Evolutionary conservation across 2,113 vertebrate species (phyloP), one percentile per base, ranked within the genome.

Genomic region (Ophthalmolycus amberensis): DNA sequence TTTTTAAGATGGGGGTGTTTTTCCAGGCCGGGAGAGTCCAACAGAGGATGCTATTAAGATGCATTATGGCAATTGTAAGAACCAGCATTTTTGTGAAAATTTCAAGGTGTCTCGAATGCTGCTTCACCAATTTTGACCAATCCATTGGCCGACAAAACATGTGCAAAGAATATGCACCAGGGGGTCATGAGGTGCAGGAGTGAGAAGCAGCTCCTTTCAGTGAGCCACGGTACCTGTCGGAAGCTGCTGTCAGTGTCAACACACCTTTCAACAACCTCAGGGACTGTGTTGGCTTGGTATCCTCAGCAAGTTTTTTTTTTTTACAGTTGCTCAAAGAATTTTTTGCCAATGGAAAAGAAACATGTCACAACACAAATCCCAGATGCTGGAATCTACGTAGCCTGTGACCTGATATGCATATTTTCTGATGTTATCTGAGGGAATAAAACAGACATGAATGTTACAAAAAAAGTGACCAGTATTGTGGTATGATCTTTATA

Each of bases 211-310:
- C 4, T 7, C 22, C 37, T 37, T 66, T 42, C 42, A 60, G 52
- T 18, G 48, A 79, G 68, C 59, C 20, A 37, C 18, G 37, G 70
- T 40, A 27, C 42, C 63, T 79, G 48, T 60, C 3, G 60, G 59
- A 76, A 58, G 60, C 68, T 67, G 59, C 59, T 80, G 64, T 46
- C 60, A 54, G 11, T 80, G 65, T 48, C 62, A 63, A 14, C 66
- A 71, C 50, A 59, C 59, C 50, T 71, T 40, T 56, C 46, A 59
- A 68, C 63, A 70, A 40, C 79, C 56, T 58, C 46, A 34, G 63
- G 63, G 68, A 32, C 40, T 48, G n/a, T 0, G 4, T 14, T 0
- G 15, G 5, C 11, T 14, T 0, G 3, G 25, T 37, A 27, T 68
- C 46, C 27, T 66, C 50, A 9, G 63, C 15, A 14, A 67, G 3